These are phyloP conservation scores for Melanogrammus aeglefinus DNA, from an alignment of 2,797 vertebrate species.

Conservation along the genomic window DNA sequence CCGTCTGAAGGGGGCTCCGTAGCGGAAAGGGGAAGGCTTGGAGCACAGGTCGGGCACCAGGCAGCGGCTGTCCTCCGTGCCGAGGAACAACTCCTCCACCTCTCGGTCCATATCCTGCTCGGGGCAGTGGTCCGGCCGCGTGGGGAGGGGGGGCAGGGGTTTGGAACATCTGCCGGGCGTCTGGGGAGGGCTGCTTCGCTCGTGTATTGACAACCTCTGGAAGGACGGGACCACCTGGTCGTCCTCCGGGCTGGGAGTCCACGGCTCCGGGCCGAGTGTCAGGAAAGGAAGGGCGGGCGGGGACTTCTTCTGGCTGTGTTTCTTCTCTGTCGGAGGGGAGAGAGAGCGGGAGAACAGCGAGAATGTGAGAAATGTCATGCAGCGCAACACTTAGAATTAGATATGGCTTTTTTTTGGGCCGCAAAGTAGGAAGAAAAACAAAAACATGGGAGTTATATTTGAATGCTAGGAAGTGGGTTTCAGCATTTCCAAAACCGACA, in stretches of 20 bases:
- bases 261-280: constrained; percentile 60
- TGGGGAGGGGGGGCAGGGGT: constrained; percentile 86
- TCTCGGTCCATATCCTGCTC: constrained; percentile 86
- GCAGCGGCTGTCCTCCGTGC: constrained; percentile 77
- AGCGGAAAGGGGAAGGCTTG: constrained; percentile 73
- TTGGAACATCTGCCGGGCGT: constrained; percentile 79
- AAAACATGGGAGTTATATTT: background rate
- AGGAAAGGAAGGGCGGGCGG: constrained; percentile 71
- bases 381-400: constrained; percentile 1
- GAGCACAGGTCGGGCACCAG: constrained; percentile 66
- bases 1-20: constrained; percentile 69
- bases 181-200: constrained; percentile 75
- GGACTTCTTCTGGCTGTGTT: constrained; percentile 74
- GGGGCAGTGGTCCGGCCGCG: constrained; percentile 62
- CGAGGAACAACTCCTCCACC: constrained; percentile 86
- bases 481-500: background rate
- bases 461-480: background rate
- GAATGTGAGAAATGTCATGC: background rate
- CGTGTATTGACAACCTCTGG: constrained; percentile 79
- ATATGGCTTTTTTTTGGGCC: background rate
- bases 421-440: background rate
- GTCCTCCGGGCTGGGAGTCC: constrained; percentile 70
- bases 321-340: constrained; percentile 61
- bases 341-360: background rate
- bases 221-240: constrained; percentile 78